Conservation (phyloP, 1,140 invertebrate genomes). For the Diabrotica undecimpunctata region DNA sequence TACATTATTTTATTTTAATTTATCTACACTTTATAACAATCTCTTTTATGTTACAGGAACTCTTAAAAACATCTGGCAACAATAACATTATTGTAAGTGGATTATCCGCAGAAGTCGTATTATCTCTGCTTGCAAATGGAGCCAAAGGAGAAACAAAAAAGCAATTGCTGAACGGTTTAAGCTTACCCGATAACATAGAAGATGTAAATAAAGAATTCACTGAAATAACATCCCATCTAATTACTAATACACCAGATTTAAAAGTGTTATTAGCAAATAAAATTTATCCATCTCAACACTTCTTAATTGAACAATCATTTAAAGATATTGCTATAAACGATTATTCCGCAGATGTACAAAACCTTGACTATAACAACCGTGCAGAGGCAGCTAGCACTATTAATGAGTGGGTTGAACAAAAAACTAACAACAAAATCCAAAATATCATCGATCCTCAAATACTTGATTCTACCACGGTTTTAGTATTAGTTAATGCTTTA, state of each 20-base stretch:
- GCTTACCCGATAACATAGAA: constrained; percentile 18
- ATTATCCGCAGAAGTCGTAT: constrained; percentile 26
- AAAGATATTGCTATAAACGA: constrained; percentile 35
- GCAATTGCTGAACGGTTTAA: constrained; percentile 20
- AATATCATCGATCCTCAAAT: constrained; percentile 58
- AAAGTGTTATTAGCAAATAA: constrained; percentile 27
- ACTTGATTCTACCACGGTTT: constrained; percentile 52
- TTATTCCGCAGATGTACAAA: constrained; percentile 48
- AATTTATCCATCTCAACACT: constrained; percentile 19
- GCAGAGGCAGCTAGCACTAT: constrained; percentile 51
- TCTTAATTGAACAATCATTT: constrained; percentile 19
- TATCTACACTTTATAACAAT: too few relatives aligned
- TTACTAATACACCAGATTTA: constrained; percentile 6
- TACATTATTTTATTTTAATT: too few relatives aligned
- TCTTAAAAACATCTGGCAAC: constrained; percentile 14
- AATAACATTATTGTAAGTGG: constrained; percentile 25
- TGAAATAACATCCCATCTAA: constrained; percentile 43
- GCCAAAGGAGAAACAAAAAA: constrained; percentile 20
- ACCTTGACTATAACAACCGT: constrained; percentile 52
- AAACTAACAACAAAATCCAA: constrained; percentile 68
- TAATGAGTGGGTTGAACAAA: constrained; percentile 65
- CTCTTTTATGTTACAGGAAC: constrained; percentile 10
- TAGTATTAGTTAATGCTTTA: constrained; percentile 77
- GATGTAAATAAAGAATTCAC: constrained; percentile 21
- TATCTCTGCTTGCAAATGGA: constrained; percentile 26